phyloP scores from a whole-genome alignment of 2,888 invertebrate genomes.

The Zaprionus lineosus region DNA sequence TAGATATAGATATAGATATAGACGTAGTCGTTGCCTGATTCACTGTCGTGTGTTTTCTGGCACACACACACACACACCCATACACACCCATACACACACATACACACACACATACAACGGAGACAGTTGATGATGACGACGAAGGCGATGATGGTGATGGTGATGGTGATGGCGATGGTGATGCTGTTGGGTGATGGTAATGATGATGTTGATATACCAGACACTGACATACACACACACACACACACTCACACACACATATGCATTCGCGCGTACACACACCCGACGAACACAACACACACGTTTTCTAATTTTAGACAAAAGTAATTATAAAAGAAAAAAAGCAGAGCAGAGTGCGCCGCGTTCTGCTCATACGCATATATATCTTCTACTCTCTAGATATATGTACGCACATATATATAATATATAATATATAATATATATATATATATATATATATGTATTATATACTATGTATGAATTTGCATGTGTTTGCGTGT shows the following conservation, averaged over 20 bases:
- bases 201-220: constrained; percentile 77
- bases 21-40: constrained; percentile 62
- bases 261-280: constrained; percentile 75
- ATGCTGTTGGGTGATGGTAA: constrained; percentile 17
- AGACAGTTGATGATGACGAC: constrained; percentile 57
- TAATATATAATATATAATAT: constrained; percentile 29
- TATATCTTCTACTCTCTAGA: constrained; percentile 75
- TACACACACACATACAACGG: constrained; percentile 35
- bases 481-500: constrained; percentile 23
- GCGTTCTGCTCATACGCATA: constrained; percentile 74
- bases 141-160: constrained; percentile 49
- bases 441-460: constrained; percentile 5
- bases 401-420: constrained; percentile 46
- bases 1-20: constrained; percentile 40
- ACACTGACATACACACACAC: constrained; percentile 45
- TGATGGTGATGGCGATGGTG: constrained; percentile 10
- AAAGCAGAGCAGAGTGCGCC: constrained; percentile 79
- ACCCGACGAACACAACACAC: constrained; percentile 77
- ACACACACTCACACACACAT: constrained; percentile 18
- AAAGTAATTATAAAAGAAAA: constrained; percentile 82
- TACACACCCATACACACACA: constrained; percentile 21
- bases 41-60: constrained; percentile 76
- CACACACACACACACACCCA: constrained; percentile 53
- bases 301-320: constrained; percentile 83
- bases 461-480: too few relatives aligned